Percentiles rank a stretch among this genome's conserved stretches.
Evolutionary conservation across 2,113 vertebrate genomes (phyloP).

Genomic region (Alligator sinensis): DNA sequence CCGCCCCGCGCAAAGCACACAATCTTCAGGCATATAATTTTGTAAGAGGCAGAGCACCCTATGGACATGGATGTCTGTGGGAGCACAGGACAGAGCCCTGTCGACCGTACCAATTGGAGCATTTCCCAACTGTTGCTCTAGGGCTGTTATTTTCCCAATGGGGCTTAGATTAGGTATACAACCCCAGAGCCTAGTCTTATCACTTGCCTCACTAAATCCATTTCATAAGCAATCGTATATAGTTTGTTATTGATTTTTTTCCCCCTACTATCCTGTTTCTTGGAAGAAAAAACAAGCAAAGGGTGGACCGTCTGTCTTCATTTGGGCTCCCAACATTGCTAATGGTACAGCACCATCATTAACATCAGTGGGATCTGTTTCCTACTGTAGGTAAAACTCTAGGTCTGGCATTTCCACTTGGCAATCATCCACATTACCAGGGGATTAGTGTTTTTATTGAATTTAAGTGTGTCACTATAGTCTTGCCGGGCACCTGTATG

Average conservation of each 20-base stretch:
- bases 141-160: not conserved
- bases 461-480: not conserved
- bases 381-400: not conserved
- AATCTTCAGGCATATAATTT: not conserved
- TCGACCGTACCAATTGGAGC: not conserved
- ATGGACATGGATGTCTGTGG: not conserved
- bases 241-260: not conserved
- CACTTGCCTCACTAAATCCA: not conserved
- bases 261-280: not conserved
- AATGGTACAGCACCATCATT: rapidly evolving
- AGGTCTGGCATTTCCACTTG: not conserved
- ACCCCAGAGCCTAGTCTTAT: not conserved
- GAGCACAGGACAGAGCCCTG: not conserved
- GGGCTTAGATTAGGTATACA: not conserved
- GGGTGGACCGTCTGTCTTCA: rapidly evolving
- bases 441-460: not conserved
- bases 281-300: not conserved
- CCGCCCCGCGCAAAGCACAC: not conserved
- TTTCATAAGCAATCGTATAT: not conserved
- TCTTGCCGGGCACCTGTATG: not conserved
- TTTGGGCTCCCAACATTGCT: rapidly evolving
- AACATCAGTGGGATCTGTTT: rapidly evolving
- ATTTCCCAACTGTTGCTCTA: not conserved
- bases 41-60: not conserved
- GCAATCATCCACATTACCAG: not conserved